Base-by-base conservation (phyloP, 1,140 invertebrate genomes). In the Conus ventricosus region DNA sequence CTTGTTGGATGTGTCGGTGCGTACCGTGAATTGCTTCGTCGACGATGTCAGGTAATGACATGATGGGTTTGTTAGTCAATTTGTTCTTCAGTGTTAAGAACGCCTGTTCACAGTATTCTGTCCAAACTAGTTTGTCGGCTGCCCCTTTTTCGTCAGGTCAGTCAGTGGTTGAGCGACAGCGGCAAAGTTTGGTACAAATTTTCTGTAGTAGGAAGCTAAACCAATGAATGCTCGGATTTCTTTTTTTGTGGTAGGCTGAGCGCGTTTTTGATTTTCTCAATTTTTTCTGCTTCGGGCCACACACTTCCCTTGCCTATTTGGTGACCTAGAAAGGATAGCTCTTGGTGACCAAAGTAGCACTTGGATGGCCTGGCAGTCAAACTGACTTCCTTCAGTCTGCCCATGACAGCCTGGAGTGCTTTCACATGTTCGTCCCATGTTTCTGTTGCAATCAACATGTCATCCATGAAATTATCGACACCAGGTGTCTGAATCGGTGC, bases 251-350 rank as follows among this genome's bases (percentile, higher is more conserved):
- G 87, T 87, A 17, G 94, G 95, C 27, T 39, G 53, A 55, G 88
- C 51, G 93, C 90, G 54, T 94, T 82, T 71, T 81, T 67, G 54
- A 96, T 95, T n/a, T 94, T 92, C 87, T 91, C 76, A 17, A 96
- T 88, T 88, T 94, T 94, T 17, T 91, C 91, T 63, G 82, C 87
- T 90, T 94, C 91, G 17, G 94, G 92, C 88, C 88, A 89, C 3
- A 95, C 75, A 51, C 94, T 51, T 13, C 82, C 88, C 75, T 90
- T 87, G n/a, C 91, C 88, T 27, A 91, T 84, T n/a, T 39, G 39
- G 55, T 91, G 91, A 13, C 88, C 91, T 17, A 89, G 78, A 57
- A 27, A 92, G 0, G 89, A 63, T 13, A 91, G 11, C 7, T 88
- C 27, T 0, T 17, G 25, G 25, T 80, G 87, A 11, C 67, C 91